phyloP scores from a whole-genome alignment of 2,113 vertebrate genomes.

The Siniperca knerii region DNA sequence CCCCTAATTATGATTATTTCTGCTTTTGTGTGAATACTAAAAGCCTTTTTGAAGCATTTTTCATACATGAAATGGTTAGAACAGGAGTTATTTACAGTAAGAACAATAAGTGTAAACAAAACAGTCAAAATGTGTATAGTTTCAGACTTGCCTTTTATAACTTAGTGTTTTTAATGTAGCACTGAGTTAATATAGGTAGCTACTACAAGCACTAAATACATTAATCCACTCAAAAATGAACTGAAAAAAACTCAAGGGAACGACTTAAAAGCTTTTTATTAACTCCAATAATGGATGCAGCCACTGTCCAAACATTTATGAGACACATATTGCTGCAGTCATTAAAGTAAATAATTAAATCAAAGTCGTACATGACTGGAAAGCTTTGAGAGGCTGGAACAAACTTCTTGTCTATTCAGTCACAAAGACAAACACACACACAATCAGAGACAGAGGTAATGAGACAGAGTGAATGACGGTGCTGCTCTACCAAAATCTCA shows the following conservation, averaged over 20 bases:
- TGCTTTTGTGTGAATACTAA: neutral
- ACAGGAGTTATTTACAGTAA: neutral
- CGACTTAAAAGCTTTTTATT: constrained; percentile 18
- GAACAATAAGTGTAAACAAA: neutral
- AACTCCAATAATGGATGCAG: constrained; percentile 21
- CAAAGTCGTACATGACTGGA: constrained; percentile 5
- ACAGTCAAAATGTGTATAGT: neutral
- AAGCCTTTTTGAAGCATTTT: neutral
- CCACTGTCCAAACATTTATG: constrained; percentile 23
- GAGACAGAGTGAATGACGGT: neutral
- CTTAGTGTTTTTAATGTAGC: neutral
- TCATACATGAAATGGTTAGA: neutral
- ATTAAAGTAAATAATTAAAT: constrained; percentile 35
- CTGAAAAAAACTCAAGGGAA: neutral
- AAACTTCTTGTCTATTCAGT: neutral
- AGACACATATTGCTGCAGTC: neutral
- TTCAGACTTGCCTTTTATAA: neutral
- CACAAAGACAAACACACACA: neutral
- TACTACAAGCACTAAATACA: neutral
- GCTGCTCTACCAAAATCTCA: neutral
- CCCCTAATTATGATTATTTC: neutral
- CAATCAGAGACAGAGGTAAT: neutral
- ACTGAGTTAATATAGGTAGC: neutral
- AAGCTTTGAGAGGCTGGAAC: neutral
- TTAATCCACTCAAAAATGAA: neutral